Conservation (phyloP, 2,888 invertebrate genomes). For the Clepsis dumicolana region DNA sequence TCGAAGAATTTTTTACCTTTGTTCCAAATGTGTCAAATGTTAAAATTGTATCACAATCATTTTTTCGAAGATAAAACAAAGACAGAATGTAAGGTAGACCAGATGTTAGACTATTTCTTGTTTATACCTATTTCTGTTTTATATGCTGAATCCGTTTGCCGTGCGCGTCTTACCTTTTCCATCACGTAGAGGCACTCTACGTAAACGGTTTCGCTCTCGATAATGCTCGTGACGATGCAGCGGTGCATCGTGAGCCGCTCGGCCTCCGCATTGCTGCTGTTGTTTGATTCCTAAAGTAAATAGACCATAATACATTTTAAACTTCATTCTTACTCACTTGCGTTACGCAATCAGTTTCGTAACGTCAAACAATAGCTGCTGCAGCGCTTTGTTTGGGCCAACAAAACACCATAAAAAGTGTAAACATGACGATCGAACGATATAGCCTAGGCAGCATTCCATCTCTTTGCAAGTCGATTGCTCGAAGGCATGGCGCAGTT, state of each 20-base stretch:
- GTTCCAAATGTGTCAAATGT: background rate
- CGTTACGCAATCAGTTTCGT: conserved; percentile 52
- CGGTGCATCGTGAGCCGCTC: conserved; percentile 95
- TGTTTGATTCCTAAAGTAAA: conserved; percentile 69
- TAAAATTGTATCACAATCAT: background rate
- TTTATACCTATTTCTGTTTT: no score
- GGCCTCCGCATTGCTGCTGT: conserved; percentile 88
- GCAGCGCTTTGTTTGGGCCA: conserved; percentile 55
- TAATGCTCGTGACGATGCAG: conserved; percentile 95
- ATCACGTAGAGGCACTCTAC: conserved; percentile 96
- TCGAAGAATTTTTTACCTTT: background rate
- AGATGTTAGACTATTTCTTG: background rate
- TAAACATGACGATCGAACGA: conserved; percentile 47
- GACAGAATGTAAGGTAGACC: background rate
- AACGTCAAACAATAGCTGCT: conserved; percentile 58
- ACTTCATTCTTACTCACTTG: conserved; percentile 41
- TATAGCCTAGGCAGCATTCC: conserved; percentile 41
- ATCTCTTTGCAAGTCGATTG: conserved; percentile 43
- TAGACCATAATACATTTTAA: conserved; percentile 23
- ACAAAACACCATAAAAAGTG: conserved; percentile 53
- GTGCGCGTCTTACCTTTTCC: conserved; percentile 88
- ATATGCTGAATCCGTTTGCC: background rate
- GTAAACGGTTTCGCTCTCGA: conserved; percentile 96
- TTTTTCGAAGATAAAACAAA: background rate
- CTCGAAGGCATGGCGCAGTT: conserved; percentile 53